A percentile compares a stretch with the other conserved stretches of the same genome.
Conservation (phyloP, 2,113 vertebrate genomes). For the Oncorhynchus nerka region DNA sequence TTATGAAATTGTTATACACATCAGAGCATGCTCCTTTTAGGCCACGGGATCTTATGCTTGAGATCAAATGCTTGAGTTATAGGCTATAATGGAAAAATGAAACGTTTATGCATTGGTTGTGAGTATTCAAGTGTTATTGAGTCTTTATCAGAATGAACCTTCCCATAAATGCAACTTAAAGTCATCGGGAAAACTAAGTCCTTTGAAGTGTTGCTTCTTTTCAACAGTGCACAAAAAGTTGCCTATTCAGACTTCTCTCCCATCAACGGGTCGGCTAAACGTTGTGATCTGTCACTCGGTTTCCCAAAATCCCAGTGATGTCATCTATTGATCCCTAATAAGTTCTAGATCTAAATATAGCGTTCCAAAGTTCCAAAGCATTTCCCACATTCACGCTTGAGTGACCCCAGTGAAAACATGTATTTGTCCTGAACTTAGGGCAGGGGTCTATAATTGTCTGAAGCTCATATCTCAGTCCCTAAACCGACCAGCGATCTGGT, state of each 20-base stretch:
- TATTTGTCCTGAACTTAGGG: conserved; percentile 16
- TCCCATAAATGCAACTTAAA: not conserved
- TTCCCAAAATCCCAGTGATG: conserved; percentile 30
- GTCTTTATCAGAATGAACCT: no score
- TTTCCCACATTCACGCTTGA: conserved; percentile 34
- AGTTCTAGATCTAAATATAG: not conserved
- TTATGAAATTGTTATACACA: no score
- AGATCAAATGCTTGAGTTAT: no score
- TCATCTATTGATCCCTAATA: conserved; percentile 9
- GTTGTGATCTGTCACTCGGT: not conserved
- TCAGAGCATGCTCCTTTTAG: no score
- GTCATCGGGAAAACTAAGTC: not conserved
- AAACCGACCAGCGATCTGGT: not conserved
- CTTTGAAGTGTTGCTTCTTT: not conserved
- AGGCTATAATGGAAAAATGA: no score
- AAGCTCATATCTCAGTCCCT: not conserved
- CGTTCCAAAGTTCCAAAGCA: conserved; percentile 28
- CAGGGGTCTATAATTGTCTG: conserved; percentile 14
- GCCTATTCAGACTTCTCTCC: not conserved
- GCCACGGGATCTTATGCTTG: no score
- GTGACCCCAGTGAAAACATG: conserved; percentile 26
- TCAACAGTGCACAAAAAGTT: not conserved
- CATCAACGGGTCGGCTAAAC: not conserved
- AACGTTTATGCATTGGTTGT: no score
- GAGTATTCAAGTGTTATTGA: no score